Percentiles rank a stretch among this genome's conserved stretches.
Conservation (phyloP, 1,140 invertebrate species). For the Lucilia cuprina region DNA sequence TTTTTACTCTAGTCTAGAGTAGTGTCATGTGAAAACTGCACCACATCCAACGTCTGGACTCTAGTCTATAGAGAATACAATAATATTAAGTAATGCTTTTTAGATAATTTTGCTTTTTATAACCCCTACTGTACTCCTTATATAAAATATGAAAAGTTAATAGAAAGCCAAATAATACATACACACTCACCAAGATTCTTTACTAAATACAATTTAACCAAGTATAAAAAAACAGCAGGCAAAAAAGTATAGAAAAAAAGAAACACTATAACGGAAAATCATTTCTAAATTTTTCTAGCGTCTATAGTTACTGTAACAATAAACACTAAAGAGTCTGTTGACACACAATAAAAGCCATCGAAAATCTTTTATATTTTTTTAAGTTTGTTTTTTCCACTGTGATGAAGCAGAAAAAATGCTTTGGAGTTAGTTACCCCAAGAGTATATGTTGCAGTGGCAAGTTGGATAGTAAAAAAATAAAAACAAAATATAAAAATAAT, state of each 20-base stretch:
- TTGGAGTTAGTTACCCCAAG: not conserved
- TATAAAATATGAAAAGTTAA: conserved; percentile 28
- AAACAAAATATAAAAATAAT: not conserved
- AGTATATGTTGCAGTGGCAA: not conserved
- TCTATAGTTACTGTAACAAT: conserved; percentile 12
- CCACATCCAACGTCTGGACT: too few species aligned
- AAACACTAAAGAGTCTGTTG: conserved; percentile 24
- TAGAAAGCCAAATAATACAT: not conserved
- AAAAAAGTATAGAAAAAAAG: not conserved
- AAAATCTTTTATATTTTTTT: not conserved
- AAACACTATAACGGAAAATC: not conserved
- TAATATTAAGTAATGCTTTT: too few species aligned
- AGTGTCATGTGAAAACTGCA: too few species aligned
- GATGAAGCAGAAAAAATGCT: not conserved
- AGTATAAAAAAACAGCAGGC: not conserved
- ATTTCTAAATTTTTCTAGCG: conserved; percentile 20
- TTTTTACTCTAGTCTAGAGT: too few species aligned
- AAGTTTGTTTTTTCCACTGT: not conserved
- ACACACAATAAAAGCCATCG: conserved; percentile 21
- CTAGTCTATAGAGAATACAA: too few species aligned
- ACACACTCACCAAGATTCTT: not conserved
- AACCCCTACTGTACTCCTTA: not conserved
- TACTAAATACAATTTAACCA: conserved; percentile 24
- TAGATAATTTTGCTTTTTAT: too few species aligned
- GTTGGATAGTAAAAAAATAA: not conserved